Conservation (phyloP, 2,113 vertebrate species). For the Alouatta palliata region DNA sequence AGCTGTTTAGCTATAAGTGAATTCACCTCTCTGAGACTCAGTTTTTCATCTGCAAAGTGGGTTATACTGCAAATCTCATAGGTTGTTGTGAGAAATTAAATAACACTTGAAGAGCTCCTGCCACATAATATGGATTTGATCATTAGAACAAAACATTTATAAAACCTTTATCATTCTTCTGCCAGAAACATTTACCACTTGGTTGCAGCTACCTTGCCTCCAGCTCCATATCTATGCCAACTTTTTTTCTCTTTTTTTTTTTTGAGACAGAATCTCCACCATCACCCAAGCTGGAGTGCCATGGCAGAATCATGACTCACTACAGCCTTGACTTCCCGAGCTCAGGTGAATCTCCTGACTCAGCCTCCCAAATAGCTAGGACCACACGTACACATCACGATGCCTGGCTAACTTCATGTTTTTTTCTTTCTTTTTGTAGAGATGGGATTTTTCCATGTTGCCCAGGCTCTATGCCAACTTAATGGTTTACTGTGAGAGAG, state of each 20-base stretch:
- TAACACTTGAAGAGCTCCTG: neutral
- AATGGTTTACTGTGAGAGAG: neutral
- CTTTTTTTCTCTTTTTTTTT: neutral
- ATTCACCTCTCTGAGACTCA: neutral
- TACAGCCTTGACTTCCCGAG: too few relatives aligned
- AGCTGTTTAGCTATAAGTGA: neutral
- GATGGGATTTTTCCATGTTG: too few relatives aligned
- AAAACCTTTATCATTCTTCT: neutral
- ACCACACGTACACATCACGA: too few relatives aligned
- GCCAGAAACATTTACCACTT: neutral
- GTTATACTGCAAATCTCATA: neutral
- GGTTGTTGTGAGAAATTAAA: neutral
- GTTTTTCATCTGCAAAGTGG: neutral
- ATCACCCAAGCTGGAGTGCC: too few relatives aligned
- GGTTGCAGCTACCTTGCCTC: neutral
- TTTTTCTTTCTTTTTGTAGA: too few relatives aligned
- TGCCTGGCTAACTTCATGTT: too few relatives aligned
- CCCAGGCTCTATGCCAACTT: neutral
- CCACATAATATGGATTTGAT: neutral
- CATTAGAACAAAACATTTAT: neutral
- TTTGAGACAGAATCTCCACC: too few relatives aligned
- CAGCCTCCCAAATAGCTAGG: too few relatives aligned
- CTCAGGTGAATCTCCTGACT: too few relatives aligned
- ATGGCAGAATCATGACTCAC: too few relatives aligned
- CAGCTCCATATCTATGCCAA: neutral